A percentile compares a stretch with the other conserved stretches of the same genome.
Evolutionary conservation across 2,888 invertebrate species (phyloP).

Genomic region (Noctua comes): DNA sequence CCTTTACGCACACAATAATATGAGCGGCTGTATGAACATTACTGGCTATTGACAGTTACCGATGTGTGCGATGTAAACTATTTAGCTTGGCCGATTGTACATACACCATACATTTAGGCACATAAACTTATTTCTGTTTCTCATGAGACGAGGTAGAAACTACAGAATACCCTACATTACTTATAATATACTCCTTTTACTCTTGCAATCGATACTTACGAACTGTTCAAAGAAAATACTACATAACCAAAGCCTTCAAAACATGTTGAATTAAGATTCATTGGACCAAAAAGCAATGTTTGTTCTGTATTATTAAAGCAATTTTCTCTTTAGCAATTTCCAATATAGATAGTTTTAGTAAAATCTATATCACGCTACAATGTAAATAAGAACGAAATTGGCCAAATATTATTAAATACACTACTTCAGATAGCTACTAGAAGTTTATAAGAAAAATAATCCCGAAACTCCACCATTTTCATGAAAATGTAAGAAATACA

Average conservation of each 20-base stretch:
- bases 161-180: not conserved
- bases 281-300: conserved; percentile 17
- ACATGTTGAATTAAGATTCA: not conserved
- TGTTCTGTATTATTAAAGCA: not conserved
- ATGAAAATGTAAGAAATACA: conserved; percentile 17
- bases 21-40: too few relatives aligned
- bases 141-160: not conserved
- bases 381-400: conserved; percentile 21
- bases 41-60: too few relatives aligned
- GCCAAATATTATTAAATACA: conserved; percentile 25
- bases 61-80: too few relatives aligned
- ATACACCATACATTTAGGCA: not conserved
- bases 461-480: not conserved
- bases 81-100: too few relatives aligned
- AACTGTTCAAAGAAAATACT: not conserved
- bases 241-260: not conserved
- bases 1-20: too few relatives aligned
- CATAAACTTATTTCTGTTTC: not conserved
- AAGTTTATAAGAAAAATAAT: not conserved
- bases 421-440: not conserved
- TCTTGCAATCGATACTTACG: not conserved
- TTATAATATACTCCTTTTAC: not conserved
- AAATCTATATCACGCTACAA: conserved; percentile 24
- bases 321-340: conserved; percentile 26
- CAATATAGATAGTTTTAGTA: conserved; percentile 33